Evolutionary conservation across 2,797 vertebrate species (phyloP), one percentile per base, ranked within the genome.

Genomic region (Champsocephalus esox): DNA sequence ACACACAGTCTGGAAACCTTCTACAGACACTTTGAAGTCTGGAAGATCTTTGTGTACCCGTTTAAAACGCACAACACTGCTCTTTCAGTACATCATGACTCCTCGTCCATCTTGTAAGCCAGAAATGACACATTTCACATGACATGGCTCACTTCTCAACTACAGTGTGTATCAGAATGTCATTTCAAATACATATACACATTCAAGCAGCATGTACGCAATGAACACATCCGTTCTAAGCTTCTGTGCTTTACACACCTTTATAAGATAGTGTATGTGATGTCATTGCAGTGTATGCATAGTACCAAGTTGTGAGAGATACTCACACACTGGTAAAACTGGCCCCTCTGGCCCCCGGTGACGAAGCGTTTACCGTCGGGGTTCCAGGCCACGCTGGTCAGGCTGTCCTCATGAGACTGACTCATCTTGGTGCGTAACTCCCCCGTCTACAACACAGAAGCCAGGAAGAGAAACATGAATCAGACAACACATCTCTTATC

Each of bases 251-350:
- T 60, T 24, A 62, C 14, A 28, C 28, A 28, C 34, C 34, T 38
- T 38, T 38, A 38, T 38, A 38, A 38, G 6, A 1, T 16, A 58
- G 16, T 49, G 9, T 50, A 50, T 28, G 13, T 19, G 44, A 50
- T 52, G 12, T 70, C 14, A n/a, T 19, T 28, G 44, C 3, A 3
- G 9, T 28, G 17, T 45, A 17, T 38, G 34, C 34, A 19, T 49
- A n/a, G 6, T 38, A 6, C 8, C 34, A 9, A 38, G 71, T 43
- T 5, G 49, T 43, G 19, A 44, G 12, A 49, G 72, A 61, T 88
- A 98, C 98, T 96, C 92, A 99, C 98, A 97, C 98, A 99, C 91
- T 99, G 98, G 86, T 99, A 99, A 93, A 99, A 99, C 91, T 99
- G 98, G 51, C 98, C 98, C 76, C 98, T 95, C 84, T 99, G 98